Base-by-base conservation (phyloP, 2,888 invertebrate species). In the Apamea epomidion region DNA sequence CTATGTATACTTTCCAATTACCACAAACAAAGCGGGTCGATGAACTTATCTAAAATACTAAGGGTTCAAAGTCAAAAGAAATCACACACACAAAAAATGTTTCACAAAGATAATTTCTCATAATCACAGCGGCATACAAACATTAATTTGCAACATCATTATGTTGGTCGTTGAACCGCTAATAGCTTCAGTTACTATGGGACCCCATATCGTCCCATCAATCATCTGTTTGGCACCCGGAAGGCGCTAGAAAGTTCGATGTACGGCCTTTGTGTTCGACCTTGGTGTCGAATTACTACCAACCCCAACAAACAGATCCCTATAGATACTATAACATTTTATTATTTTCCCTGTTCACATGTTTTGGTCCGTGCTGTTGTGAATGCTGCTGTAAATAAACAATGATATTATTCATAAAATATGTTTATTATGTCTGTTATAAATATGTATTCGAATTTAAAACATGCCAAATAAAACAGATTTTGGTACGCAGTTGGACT, bases 221-320 rank as follows among this genome's bases (percentile, higher is more conserved):
- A 93, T 95, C 95, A 95, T 94, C 84, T 82, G 89, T 92, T 92
- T 84, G 88, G 89, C 88, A 93, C 94, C 92, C 94, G 95, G 94
- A 95, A 95, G 92, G 84, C 86, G 84, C 76, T 91, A 84, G 89
- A 90, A 92, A 93, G 95, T 94, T 95, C 95, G 91, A 91, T 89
- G 94, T 78, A 92, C 94, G 95, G 93, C 95, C 94, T 95, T 94
- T 91, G 91, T 91, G 84, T 84, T 82, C 88, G 94, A 93, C 95
- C 96, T 96, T 95, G 94, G 93, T 87, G 86, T 92, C 89, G 87
- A 86, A 87, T 92, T 91, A 90, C 92, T 75, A 84, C 82, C 82
- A 84, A 85, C 87, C 90, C 90, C 74, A 64, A 73, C 72, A 58
- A 29, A 37, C 32, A 62, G 51, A 65, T 14, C 60, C 51, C 25